These are phyloP conservation scores for Polyploca ridens DNA, from an alignment of 2,888 invertebrate genomes.

Conservation along the genomic window DNA sequence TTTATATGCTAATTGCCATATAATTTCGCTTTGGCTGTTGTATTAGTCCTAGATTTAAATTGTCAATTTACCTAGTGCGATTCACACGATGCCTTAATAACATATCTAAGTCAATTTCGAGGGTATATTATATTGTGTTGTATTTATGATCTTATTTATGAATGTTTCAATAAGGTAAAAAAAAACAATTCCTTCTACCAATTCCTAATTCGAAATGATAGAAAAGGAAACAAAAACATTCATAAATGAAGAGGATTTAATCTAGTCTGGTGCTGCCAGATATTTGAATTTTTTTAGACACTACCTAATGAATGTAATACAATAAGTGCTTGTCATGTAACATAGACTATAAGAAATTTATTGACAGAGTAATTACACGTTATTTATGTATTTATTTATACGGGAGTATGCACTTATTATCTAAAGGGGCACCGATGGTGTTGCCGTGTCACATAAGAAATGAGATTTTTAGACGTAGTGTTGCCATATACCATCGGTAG, in stretches of 20 bases:
- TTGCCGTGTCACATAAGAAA: conserved; percentile 50
- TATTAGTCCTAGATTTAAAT: conserved; percentile 75
- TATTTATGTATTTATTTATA: conserved; percentile 81
- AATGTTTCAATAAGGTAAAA: conserved; percentile 39
- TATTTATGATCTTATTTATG: conserved; percentile 62
- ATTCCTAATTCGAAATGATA: conserved; percentile 35
- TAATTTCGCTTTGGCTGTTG: conserved; percentile 82
- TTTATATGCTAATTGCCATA: conserved; percentile 72
- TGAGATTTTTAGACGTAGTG: conserved; percentile 60
- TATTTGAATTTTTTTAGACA: conserved; percentile 46
- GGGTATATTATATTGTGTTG: conserved; percentile 63
- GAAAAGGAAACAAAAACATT: conserved; percentile 50
- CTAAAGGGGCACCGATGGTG: conserved; percentile 51
- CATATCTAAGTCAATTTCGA: conserved; percentile 84
- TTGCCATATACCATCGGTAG: conserved; percentile 65
- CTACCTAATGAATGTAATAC: conserved; percentile 48
- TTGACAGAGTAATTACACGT: conserved; percentile 75
- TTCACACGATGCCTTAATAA: conserved; percentile 85
- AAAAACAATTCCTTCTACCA: conserved; percentile 34
- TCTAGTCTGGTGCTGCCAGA: conserved; percentile 56
- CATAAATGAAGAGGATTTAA: conserved; percentile 48
- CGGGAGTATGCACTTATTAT: conserved; percentile 66
- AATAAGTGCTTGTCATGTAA: conserved; percentile 77
- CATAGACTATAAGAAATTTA: conserved; percentile 74
- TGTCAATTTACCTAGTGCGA: conserved; percentile 79